Evolutionary conservation across 2,797 vertebrate genomes (phyloP).

Genomic region (Galago senegalensis): DNA sequence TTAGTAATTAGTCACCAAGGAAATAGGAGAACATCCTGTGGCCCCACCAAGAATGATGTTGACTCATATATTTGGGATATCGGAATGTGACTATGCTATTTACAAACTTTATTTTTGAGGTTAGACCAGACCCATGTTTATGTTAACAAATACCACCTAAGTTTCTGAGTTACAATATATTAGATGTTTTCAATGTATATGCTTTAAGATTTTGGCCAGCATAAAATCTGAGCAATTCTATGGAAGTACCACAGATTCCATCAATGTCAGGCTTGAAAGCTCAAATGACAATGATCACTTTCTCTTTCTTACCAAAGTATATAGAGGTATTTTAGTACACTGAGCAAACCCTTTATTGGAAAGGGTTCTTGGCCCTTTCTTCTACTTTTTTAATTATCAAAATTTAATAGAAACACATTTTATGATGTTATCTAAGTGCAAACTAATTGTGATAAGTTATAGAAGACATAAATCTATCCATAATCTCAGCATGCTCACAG

Average conservation of each 20-base stretch:
- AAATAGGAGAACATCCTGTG: not conserved
- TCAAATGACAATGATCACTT: not conserved
- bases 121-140: not conserved
- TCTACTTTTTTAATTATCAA: not conserved
- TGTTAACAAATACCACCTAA: not conserved
- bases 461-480: not conserved
- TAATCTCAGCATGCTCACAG: not conserved
- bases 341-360: not conserved
- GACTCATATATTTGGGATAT: not conserved
- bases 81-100: not conserved
- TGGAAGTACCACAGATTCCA: not conserved
- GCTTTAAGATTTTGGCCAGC: not conserved
- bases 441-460: not conserved
- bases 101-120: not conserved
- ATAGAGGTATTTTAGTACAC: not conserved
- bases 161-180: not conserved
- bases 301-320: not conserved
- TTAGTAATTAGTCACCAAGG: not conserved
- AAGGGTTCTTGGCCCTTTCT: not conserved
- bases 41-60: not conserved
- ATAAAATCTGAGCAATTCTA: not conserved
- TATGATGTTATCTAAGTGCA: not conserved
- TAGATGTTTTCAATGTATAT: not conserved
- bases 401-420: not conserved
- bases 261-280: not conserved